Evolutionary conservation across 2,888 invertebrate species (phyloP), one percentile per base, ranked within the genome.

Genomic region (Harpalus rubripes): DNA sequence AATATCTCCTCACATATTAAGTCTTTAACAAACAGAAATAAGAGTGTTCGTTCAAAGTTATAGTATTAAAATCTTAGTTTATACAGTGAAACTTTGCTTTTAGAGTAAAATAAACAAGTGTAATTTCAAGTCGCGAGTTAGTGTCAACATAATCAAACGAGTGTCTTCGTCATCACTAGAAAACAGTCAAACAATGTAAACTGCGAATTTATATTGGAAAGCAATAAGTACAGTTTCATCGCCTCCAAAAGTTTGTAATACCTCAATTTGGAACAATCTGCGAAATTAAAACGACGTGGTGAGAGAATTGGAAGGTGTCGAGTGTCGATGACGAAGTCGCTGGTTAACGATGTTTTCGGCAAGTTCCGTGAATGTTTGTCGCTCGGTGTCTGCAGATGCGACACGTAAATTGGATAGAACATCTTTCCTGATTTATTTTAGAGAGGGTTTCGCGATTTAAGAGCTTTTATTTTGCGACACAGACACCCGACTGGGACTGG

Each of bases 401-500:
- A 72, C 32, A 72, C 72, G 86, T 85, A 87, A 87, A 87, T 87
- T 87, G 86, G 84, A 86, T 76, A 41, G 86, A 86, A 85, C 86
- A 86, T 86, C 86, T 86, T 86, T 84, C 85, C 81, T 80, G 86
- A 86, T 87, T 87, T 87, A 87, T 87, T 88, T 87, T 85, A 86
- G 86, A 87, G 87, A 84, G 87, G 85, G 85, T 86, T 87, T 86
- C 85, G 81, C 85, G 86, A 87, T 88, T 87, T 87, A 87, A 87
- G 86, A 86, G 87, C 87, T 87, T 88, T 87, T 87, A 87, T 87
- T 87, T 86, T 87, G 81, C 72, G 79, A 61, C 72, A 44, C 63
- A 80, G 86, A 87, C 86, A 84, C 86, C 85, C 84, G 22, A 84
- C 86, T 86, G 86, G 85, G 87, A 86, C 86, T 86, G 86, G 85